phyloP scores from a whole-genome alignment of 1,140 invertebrate genomes.

The Protaetia brevitarsis region DNA sequence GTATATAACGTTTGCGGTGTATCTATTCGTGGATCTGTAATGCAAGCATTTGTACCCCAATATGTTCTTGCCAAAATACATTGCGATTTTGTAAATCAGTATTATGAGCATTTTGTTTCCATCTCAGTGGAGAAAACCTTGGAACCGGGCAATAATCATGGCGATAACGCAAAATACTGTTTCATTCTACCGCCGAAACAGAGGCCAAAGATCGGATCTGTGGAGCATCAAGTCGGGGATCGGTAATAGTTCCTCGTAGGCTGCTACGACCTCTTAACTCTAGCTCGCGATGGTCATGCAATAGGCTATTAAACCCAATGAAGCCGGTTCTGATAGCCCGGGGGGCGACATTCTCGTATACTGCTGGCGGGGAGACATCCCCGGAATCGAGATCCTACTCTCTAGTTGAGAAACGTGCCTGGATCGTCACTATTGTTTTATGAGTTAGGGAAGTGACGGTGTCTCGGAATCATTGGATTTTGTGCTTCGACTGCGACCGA shows the following conservation, averaged over 20 bases:
- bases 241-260: constrained; percentile 37
- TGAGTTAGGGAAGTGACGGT: constrained; percentile 36
- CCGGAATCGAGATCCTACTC: constrained; percentile 1
- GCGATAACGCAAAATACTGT: not conserved
- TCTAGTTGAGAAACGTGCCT: constrained; percentile 28
- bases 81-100: too few species aligned
- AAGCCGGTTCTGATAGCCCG: constrained; percentile 24
- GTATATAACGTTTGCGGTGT: too few species aligned
- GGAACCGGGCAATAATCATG: not conserved
- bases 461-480: constrained; percentile 26
- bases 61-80: too few species aligned
- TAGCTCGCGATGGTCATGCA: constrained; percentile 33
- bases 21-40: too few species aligned
- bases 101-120: too few species aligned
- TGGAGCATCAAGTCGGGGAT: not conserved
- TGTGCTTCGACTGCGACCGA: constrained; percentile 24
- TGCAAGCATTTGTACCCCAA: too few species aligned
- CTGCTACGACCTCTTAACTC: constrained; percentile 34
- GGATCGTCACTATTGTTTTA: constrained; percentile 37
- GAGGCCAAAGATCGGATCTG: not conserved
- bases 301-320: constrained; percentile 37
- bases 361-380: constrained; percentile 23
- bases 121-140: not conserved
- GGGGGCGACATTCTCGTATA: constrained; percentile 6
- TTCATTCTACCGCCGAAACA: not conserved